Evolutionary conservation across 2,888 invertebrate genomes (phyloP), one percentile per base, ranked within the genome.

Genomic region (Adela reaumurella): DNA sequence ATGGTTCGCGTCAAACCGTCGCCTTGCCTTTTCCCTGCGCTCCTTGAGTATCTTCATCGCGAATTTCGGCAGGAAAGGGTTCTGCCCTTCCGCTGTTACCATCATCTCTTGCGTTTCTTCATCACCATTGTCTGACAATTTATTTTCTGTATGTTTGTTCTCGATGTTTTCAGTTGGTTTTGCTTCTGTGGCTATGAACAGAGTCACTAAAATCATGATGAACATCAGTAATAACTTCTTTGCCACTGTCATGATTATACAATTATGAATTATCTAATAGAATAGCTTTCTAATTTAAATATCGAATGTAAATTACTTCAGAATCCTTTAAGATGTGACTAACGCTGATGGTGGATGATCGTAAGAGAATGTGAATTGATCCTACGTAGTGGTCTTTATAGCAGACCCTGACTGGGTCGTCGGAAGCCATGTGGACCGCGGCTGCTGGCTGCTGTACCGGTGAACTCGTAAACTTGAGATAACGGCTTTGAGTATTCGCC

Each of bases 61-160:
- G 53, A 78, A 78, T 16, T 69, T 59, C 10, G 78, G 78, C 51
- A 74, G 55, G 49, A 74, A 74, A 1, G 76, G 72, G 55, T 76
- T 69, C 53, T 70, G 70, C 1, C 65, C 58, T 51, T 71, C 76
- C 1, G 76, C 78, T 1, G 61, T 62, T 49, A 72, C 71, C 77
- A 78, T 76, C 54, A 71, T 67, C 50, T 76, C 72, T 2, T 58
- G 62, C 54, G 70, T 67, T 50, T 76, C 72, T 2, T 57, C 62
- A 19, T 45, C 49, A 14, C 16, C 45, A 24, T 43, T 52, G n/a
- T n/a, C n/a, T n/a, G n/a, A n/a, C n/a, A 43, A 43, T 18, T 42
- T 19, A 8, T 18, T 14, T 8, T 17, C 17, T 45, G 8, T 45
- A 10, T 16, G 6, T 10, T 19, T 19, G n/a, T 45, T 17, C 11